Percentiles rank a stretch among this genome's conserved stretches.
Conservation (phyloP, 2,113 vertebrate genomes). For the Poecile atricapillus region DNA sequence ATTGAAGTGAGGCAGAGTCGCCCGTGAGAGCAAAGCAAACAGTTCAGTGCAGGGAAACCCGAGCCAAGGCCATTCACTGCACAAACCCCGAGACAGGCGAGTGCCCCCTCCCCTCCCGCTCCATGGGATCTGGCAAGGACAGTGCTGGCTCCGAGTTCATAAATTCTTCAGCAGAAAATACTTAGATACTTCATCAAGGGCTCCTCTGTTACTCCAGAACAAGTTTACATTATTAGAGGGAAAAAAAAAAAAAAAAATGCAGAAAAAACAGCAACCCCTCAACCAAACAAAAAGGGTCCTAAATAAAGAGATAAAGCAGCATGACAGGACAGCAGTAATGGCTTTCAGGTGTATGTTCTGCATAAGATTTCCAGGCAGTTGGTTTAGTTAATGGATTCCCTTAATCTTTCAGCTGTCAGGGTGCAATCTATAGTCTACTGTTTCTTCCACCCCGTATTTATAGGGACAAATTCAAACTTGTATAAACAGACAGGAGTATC, state of each 20-base stretch:
- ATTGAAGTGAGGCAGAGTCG: constrained; percentile 39
- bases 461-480: constrained; percentile 66
- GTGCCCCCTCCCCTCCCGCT: constrained; percentile 36
- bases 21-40: constrained; percentile 59
- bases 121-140: constrained; percentile 55
- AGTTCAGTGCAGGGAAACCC: constrained; percentile 37
- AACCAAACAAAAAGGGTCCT: constrained; percentile 41
- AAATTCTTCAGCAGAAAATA: constrained; percentile 67
- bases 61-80: constrained; percentile 52
- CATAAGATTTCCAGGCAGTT: constrained; percentile 67
- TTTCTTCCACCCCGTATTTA: constrained; percentile 60
- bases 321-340: constrained; percentile 53
- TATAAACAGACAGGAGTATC: constrained; percentile 70
- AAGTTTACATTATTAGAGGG: constrained; percentile 53
- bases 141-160: constrained; percentile 60
- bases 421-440: constrained; percentile 57
- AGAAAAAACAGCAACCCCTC: not conserved
- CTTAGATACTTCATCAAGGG: constrained; percentile 66
- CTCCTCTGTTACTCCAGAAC: constrained; percentile 62
- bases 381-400: constrained; percentile 62
- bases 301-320: constrained; percentile 62
- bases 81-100: not conserved
- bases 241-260: accelerated
- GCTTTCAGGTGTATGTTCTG: constrained; percentile 63
- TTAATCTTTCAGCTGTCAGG: constrained; percentile 71